Conservation (phyloP, 2,888 invertebrate genomes). For the Mythimna vitellina region DNA sequence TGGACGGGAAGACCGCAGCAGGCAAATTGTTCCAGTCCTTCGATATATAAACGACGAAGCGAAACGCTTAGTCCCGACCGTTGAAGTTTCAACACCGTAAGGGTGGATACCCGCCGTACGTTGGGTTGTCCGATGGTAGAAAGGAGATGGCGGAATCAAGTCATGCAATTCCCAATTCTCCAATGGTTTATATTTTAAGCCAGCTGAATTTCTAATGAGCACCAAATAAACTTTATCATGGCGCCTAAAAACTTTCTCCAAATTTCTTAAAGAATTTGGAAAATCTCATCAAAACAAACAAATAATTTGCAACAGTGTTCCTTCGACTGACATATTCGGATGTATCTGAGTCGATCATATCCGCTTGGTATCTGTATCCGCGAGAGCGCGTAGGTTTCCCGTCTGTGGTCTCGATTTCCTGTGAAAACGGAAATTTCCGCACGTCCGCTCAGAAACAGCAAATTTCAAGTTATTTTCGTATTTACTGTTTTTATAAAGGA, state of each 20-base stretch:
- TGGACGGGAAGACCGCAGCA: no score
- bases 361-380: conserved; percentile 59
- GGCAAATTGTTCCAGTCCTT: no score
- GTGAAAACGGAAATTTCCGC: conserved; percentile 77
- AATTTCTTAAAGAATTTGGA: background rate
- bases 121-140: no score
- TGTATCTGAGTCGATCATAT: conserved; percentile 43
- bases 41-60: no score
- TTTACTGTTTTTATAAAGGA: conserved; percentile 47
- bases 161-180: no score
- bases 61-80: no score
- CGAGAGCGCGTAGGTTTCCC: conserved; percentile 68
- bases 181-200: no score
- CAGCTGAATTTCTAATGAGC: no score
- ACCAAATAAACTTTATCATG: background rate
- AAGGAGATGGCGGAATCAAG: no score
- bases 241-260: background rate
- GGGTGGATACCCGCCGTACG: no score
- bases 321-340: conserved; percentile 34
- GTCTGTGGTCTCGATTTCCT: conserved; percentile 78
- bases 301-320: conserved; percentile 27
- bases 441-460: conserved; percentile 70
- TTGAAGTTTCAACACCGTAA: no score
- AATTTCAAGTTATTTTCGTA: conserved; percentile 63
- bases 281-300: conserved; percentile 25